Evolutionary conservation across 2,113 vertebrate species (phyloP).

Genomic region (Tyto alba): DNA sequence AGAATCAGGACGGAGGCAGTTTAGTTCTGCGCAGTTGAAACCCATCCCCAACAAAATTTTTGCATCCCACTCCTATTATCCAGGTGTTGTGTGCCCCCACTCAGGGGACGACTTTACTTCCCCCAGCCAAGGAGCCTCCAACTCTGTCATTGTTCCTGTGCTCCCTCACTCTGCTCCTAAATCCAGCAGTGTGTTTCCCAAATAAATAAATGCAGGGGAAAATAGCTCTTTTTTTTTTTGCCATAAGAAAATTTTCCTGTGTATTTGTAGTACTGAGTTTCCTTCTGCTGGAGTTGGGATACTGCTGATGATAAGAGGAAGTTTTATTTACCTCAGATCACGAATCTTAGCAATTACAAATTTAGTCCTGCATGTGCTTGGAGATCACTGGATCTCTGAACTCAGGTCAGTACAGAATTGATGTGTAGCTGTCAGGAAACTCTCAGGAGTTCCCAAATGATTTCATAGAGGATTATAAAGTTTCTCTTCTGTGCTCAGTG

Average conservation of each 20-base stretch:
- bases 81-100: background rate
- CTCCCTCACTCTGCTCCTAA: background rate
- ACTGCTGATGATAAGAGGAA: background rate
- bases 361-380: background rate
- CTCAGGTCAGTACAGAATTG: background rate
- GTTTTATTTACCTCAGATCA: background rate
- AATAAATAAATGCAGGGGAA: background rate
- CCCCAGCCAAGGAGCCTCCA: background rate
- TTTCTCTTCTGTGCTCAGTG: background rate
- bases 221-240: background rate
- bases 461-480: background rate
- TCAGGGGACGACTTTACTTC: rapidly evolving
- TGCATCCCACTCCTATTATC: background rate
- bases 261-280: background rate
- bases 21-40: background rate
- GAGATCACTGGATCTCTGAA: background rate
- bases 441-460: background rate
- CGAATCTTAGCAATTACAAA: background rate
- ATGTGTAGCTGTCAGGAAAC: background rate
- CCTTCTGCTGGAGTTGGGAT: background rate
- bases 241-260: background rate
- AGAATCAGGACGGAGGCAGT: background rate
- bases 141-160: background rate
- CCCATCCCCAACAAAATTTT: background rate
- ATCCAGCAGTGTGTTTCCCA: background rate